Conservation (phyloP, 2,113 vertebrate genomes). For the Grantiella picta region DNA sequence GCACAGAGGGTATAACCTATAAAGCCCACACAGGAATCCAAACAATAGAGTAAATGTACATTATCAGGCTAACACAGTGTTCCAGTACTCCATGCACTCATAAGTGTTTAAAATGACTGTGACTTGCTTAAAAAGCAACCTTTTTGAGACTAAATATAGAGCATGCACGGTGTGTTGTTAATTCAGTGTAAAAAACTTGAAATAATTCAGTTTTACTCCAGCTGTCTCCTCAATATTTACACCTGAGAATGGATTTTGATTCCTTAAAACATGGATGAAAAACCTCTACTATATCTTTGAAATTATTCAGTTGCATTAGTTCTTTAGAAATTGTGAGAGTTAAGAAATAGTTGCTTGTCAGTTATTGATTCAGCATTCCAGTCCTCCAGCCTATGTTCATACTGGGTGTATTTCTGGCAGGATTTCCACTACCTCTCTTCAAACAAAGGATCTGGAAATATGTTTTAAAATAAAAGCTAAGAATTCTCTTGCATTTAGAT, state of each 20-base stretch:
- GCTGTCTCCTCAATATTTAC: background rate
- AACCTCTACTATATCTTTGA: accelerated
- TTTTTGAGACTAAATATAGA: background rate
- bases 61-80: background rate
- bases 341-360: background rate
- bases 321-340: background rate
- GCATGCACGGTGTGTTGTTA: background rate
- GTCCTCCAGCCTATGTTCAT: background rate
- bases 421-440: background rate
- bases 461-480: background rate
- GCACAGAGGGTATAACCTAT: background rate
- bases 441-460: background rate
- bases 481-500: background rate
- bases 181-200: background rate
- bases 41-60: background rate
- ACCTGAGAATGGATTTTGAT: background rate
- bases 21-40: background rate
- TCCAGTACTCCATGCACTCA: background rate
- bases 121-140: background rate
- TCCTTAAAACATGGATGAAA: background rate
- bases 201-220: background rate
- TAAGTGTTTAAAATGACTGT: background rate
- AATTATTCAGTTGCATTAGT: background rate
- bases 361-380: background rate
- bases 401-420: background rate